phyloP scores from a whole-genome alignment of 64 coral and sea anemone species.

The Dendrophyllia cribrosa region DNA sequence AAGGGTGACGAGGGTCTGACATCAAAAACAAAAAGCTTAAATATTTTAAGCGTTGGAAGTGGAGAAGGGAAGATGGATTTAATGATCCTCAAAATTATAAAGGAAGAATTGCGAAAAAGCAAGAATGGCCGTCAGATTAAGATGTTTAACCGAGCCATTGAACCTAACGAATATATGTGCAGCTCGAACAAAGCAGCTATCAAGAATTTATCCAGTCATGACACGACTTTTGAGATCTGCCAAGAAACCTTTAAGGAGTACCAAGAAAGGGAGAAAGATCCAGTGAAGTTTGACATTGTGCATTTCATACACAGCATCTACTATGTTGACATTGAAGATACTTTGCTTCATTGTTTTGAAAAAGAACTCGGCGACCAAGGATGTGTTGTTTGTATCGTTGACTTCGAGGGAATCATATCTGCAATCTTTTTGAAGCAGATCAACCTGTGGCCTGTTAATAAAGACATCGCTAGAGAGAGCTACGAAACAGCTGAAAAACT shows the following conservation, averaged over 20 bases:
- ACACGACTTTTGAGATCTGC: background rate
- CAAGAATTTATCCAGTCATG: background rate
- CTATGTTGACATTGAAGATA: slow-evolving; percentile 14
- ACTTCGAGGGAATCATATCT: background rate
- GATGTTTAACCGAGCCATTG: slow-evolving; percentile 31
- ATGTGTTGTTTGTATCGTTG: background rate
- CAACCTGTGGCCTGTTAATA: background rate
- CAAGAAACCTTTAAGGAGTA: slow-evolving; percentile 15
- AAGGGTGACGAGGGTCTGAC: background rate
- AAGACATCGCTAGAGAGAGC: background rate
- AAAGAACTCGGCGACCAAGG: slow-evolving; percentile 4
- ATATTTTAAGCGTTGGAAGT: slow-evolving; percentile 19
- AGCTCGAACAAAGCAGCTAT: background rate
- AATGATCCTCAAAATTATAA: slow-evolving; percentile 1
- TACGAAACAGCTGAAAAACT: background rate
- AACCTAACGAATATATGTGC: slow-evolving; percentile 7
- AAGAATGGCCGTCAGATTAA: background rate
- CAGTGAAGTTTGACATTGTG: slow-evolving; percentile 1
- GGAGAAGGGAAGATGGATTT: slow-evolving; percentile 4
- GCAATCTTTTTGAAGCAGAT: background rate
- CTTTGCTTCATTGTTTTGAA: slow-evolving; percentile 22
- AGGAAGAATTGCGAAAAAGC: background rate
- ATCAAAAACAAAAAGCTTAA: background rate
- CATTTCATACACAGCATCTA: slow-evolving; percentile 46
- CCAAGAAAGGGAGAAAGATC: background rate